Base-by-base conservation (phyloP, 2,113 vertebrate genomes). In the Coryphaenoides rupestris region DNA sequence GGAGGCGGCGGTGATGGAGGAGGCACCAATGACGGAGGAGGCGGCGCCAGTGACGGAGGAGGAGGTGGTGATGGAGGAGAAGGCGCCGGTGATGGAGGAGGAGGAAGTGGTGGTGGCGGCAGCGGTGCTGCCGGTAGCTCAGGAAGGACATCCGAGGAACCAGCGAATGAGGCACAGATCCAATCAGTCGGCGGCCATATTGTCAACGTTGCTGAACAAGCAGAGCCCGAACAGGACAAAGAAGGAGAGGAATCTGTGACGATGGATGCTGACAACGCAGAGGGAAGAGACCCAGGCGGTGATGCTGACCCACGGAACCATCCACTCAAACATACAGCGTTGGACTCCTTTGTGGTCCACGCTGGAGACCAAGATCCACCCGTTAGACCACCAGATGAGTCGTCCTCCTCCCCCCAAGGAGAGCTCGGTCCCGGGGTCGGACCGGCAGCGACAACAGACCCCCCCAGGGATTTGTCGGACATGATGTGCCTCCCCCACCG, bases 401-500 rank as follows among this genome's bases (percentile, higher is more conserved):
- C 7, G 33, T 12, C 33, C n/a, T 19, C 23, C 15, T 26, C 55
- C 5, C 5, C 55, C 5, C 5, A 13, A 21, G 55, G 50, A 5
- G 59, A 65, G 13, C 14, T 24, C 15, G n/a, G n/a, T n/a, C 13
- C 47, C 21, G 63, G 10, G 10, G 17, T 0, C 6, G 4, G 0
- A 4, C 17, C 49, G 21, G 7, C 14, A 16, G 12, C 12, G 12
- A 1, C 68, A 1, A 49, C 56, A 13, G 10, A 33, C 49, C 0
- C n/a, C 5, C 0, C 21, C 4, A n/a, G 28, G 0, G 76, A 71
- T 1, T 46, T 79, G 12, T 52, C 79, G 1, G 90, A 81, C 62
- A 89, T 92, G 93, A 65, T 94, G 67, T 40, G 66, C 0, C 95
- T 95, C 71, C 83, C 92, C 12, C 66, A 95, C 83, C 94, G 95